Evolutionary conservation across 2,113 vertebrate species (phyloP), one percentile per base, ranked within the genome.

Genomic region (Oxyura jamaicensis): DNA sequence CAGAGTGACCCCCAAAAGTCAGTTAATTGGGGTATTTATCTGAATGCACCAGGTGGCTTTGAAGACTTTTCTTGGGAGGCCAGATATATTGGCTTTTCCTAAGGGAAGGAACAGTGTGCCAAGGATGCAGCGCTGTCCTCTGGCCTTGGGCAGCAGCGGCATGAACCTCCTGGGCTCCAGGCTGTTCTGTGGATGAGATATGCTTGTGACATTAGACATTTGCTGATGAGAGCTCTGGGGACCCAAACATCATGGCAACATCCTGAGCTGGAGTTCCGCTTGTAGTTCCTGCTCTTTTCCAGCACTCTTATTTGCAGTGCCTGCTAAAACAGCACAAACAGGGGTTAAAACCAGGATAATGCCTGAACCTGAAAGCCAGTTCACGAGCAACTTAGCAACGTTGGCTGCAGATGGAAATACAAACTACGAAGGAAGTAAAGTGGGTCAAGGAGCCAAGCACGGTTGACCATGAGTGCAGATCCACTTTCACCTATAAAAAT

Each of bases 181-280:
- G 25, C 26, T 26, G 12, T 50, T 67, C 78, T 31, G 41, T 46
- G 7, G 7, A n/a, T 3, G 5, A 56, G 35, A 56, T 31, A 36
- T 36, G 20, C 33, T 50, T 84, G 62, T 62, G 39, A 68, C 26
- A 36, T 29, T 36, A 84, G 39, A 18, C 33, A 13, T 42, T 33
- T 36, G 52, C 35, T 55, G 21, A 55, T 28, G 28, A 48, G 73
- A 73, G 16, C 23, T 81, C 62, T 59, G 58, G 21, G 21, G 65
- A 48, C 20, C 52, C 29, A 39, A 31, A 62, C 10, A 76, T 50
- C 31, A n/a, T 44, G 55, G 65, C 8, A 65, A 46, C 25, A 71
- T 14, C 29, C n/a, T 0, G 0, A 65, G 44, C 25, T 48, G 44
- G 21, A 36, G 7, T 25, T 82, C 44, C 58, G 14, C 1, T 0